A percentile compares a stretch with the other conserved stretches of the same genome.
These are phyloP conservation scores for Enoplosus armatus DNA, from an alignment of 2,797 vertebrate species.

Conservation along the genomic window DNA sequence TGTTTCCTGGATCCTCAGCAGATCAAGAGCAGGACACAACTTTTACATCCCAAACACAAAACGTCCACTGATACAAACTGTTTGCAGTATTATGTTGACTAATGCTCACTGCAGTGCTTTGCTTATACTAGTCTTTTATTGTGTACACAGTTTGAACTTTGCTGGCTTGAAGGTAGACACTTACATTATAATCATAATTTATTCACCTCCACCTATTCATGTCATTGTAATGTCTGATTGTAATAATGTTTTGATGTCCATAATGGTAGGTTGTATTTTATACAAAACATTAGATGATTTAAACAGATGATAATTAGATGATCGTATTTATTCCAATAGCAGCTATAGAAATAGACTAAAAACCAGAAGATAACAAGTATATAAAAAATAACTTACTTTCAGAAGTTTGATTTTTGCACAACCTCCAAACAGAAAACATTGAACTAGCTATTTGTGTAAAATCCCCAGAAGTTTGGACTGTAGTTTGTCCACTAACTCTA, in stretches of 20 bases:
- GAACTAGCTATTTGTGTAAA: slow-evolving; percentile 38
- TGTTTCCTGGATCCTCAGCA: not conserved
- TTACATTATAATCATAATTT: not conserved
- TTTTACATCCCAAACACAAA: slow-evolving; percentile 19
- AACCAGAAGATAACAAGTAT: not conserved
- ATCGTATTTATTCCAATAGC: not conserved
- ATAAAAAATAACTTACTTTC: slow-evolving; percentile 66
- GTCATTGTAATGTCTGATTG: not conserved
- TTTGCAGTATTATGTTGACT: slow-evolving; percentile 3
- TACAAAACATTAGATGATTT: not conserved
- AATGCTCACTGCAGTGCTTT: not conserved
- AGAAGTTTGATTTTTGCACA: slow-evolving; percentile 46
- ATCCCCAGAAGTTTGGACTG: slow-evolving; percentile 41
- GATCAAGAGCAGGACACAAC: slow-evolving; percentile 2
- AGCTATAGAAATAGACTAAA: not conserved
- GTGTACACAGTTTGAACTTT: slow-evolving; percentile 12
- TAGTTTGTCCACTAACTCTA: slow-evolving; percentile 61
- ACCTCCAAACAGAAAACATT: slow-evolving; percentile 46
- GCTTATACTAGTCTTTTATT: slow-evolving; percentile 5
- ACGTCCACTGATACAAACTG: slow-evolving; percentile 19
- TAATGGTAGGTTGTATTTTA: not conserved
- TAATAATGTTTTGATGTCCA: not conserved
- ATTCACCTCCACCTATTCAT: not conserved
- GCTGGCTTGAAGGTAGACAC: not conserved
- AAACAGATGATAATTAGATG: not conserved